Base-by-base conservation (phyloP, 2,797 vertebrate genomes). In the Typhlichthys subterraneus region DNA sequence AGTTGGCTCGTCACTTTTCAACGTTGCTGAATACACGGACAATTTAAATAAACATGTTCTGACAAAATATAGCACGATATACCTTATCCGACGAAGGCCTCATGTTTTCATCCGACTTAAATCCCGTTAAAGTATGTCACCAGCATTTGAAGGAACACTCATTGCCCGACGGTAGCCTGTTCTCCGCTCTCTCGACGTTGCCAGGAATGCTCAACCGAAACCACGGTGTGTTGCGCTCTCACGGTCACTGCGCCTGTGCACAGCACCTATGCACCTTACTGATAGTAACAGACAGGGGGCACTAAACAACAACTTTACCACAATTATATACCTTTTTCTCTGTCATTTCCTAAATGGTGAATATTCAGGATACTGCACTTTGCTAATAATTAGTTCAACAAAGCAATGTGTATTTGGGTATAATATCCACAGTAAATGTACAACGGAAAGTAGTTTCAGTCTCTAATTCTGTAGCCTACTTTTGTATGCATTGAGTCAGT, bases 161-260 rank as follows among this genome's bases (percentile, higher is more conserved):
- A 49, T 50, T 69, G 67, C 63, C 69, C 80, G 79, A 72, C 68
- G 73, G 71, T 65, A 67, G 70, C 61, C 79, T 84, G 79, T 83
- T 86, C 82, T 48, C 81, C 64, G 61, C 72, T 71, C 64, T 70
- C 64, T 74, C 87, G 84, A 82, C 82, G 79, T 62, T 84, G 82
- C 86, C 88, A 88, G 83, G 85, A 91, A 88, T 85, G 85, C 82
- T 90, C 91, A 90, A 92, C 90, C 89, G 89, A 94, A 92, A 93
- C 91, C 89, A 89, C 84, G 77, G 86, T 80, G 77, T 59, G 77
- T 78, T 82, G 73, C 85, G 76, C 87, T 85, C 85, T 76, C 84
- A 69, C 75, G 0, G 53, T 3, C 45, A 78, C 67, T 56, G 80
- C 90, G 91, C 92, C 45, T 90, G 92, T 84, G 91, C 85, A 5